These are phyloP conservation scores for Chionodraco myersi DNA, from an alignment of 2,113 vertebrate species.

Conservation along the genomic window DNA sequence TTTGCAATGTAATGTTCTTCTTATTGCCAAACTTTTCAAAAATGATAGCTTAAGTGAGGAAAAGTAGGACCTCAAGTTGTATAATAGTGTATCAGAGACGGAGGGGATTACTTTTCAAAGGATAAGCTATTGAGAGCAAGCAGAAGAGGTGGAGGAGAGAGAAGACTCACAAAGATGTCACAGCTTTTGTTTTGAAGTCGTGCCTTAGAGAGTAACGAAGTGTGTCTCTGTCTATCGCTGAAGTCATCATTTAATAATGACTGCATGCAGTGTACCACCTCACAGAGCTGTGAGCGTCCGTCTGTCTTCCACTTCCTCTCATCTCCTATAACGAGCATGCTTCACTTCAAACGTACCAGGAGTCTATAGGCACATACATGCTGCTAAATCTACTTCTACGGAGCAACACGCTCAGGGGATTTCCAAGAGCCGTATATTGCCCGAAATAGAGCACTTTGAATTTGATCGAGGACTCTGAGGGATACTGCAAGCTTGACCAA, in stretches of 20 bases:
- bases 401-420: conserved; percentile 4
- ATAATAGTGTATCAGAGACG: neutral
- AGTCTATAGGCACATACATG: conserved; percentile 24
- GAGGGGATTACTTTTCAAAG: neutral
- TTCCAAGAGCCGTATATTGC: neutral
- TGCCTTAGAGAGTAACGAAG: conserved; percentile 2
- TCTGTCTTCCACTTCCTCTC: conserved; percentile 4
- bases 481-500: conserved; percentile 14
- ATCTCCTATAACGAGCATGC: conserved; percentile 22
- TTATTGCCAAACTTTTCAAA: neutral
- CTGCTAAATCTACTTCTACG: neutral
- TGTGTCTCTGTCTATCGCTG: conserved; percentile 17
- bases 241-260: conserved; percentile 63
- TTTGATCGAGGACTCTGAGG: conserved; percentile 6
- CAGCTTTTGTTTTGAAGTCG: neutral
- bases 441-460: conserved; percentile 52
- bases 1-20: neutral
- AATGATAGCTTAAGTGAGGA: neutral
- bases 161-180: neutral
- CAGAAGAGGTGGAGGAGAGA: neutral
- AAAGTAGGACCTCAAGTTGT: neutral
- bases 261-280: conserved; percentile 24
- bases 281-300: neutral
- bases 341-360: conserved; percentile 26
- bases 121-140: neutral